Percentiles rank a stretch among this genome's conserved stretches.
Conservation (phyloP, 2,888 invertebrate species). For the Anticlea derivata region DNA sequence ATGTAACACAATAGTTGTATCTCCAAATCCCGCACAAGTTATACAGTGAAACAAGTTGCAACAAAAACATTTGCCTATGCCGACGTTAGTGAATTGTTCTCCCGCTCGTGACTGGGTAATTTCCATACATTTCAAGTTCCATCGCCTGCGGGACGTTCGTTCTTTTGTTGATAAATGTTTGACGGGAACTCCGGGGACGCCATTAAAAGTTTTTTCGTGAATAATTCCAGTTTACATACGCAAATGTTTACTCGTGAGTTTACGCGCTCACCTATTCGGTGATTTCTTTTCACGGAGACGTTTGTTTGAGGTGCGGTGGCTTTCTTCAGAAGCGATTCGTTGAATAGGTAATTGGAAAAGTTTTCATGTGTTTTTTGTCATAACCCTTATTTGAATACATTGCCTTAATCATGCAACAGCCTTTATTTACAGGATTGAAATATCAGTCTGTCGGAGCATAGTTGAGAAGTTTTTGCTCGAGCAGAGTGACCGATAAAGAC, state of each 20-base stretch:
- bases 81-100: slow-evolving; percentile 83
- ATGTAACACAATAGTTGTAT: slow-evolving; percentile 57
- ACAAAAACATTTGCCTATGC: slow-evolving; percentile 83
- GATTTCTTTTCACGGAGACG: slow-evolving; percentile 80
- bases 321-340: slow-evolving; percentile 66
- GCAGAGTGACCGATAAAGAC: slow-evolving; percentile 53
- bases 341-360: slow-evolving; percentile 79
- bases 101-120: slow-evolving; percentile 83
- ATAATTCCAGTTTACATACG: slow-evolving; percentile 84
- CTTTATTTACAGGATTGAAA: slow-evolving; percentile 33
- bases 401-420: slow-evolving; percentile 35
- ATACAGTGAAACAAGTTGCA: slow-evolving; percentile 76
- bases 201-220: slow-evolving; percentile 84
- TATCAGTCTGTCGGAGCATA: slow-evolving; percentile 25
- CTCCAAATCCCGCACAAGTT: slow-evolving; percentile 68
- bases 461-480: slow-evolving; percentile 41
- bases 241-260: slow-evolving; percentile 82
- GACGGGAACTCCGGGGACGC: slow-evolving; percentile 83
- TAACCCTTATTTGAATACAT: slow-evolving; percentile 53
- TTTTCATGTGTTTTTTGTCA: slow-evolving; percentile 63
- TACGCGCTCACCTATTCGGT: slow-evolving; percentile 81
- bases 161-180: slow-evolving; percentile 85
- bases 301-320: slow-evolving; percentile 71
- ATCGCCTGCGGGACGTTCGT: slow-evolving; percentile 84
- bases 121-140: slow-evolving; percentile 84